Evolutionary conservation across 1,140 invertebrate genomes (phyloP).

Genomic region (Lucilia cuprina): DNA sequence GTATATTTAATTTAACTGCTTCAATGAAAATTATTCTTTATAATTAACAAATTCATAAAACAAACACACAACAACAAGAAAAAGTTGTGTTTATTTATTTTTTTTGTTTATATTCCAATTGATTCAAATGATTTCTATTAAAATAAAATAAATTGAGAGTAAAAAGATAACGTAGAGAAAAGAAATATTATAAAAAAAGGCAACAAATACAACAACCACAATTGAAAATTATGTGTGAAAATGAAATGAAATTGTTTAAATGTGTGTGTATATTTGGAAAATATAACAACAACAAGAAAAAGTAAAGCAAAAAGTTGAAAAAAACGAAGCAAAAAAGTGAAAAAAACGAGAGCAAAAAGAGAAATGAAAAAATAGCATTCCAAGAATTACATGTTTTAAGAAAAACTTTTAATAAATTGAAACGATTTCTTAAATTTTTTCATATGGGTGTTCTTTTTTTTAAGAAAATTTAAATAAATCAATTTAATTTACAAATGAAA

Average conservation of each 20-base stretch:
- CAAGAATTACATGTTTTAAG: slow-evolving; percentile 25
- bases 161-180: neutral
- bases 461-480: neutral
- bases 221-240: slow-evolving; percentile 2
- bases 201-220: neutral
- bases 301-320: too few relatives aligned
- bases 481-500: neutral
- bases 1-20: too few relatives aligned
- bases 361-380: slow-evolving; percentile 25
- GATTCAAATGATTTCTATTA: slow-evolving; percentile 3
- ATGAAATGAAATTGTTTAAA: slow-evolving; percentile 21
- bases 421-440: neutral
- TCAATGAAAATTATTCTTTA: neutral
- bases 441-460: too few relatives aligned
- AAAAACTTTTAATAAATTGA: neutral
- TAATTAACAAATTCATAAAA: neutral
- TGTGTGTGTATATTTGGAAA: slow-evolving; percentile 11
- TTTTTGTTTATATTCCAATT: slow-evolving; percentile 29
- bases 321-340: too few relatives aligned
- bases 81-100: neutral
- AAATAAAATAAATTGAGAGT: neutral
- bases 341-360: neutral
- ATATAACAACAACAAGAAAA: slow-evolving; percentile 5
- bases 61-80: neutral
- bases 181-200: neutral